Evolutionary conservation across 2,113 vertebrate species (phyloP).

Genomic region (Etheostoma spectabile): DNA sequence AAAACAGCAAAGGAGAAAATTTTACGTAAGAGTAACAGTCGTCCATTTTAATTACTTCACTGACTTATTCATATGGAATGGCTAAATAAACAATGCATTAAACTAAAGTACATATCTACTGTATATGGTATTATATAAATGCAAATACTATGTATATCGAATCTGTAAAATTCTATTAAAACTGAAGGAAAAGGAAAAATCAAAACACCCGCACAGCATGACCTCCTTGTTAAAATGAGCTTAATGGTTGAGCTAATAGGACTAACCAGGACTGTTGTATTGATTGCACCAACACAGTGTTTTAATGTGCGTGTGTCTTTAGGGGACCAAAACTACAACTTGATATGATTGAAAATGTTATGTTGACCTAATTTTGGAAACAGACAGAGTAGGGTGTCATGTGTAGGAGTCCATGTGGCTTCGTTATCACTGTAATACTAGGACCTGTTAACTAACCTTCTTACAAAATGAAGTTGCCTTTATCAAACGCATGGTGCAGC

Average conservation of each 20-base stretch:
- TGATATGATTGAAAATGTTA: background rate
- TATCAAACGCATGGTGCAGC: background rate
- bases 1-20: background rate
- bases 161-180: background rate
- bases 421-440: background rate
- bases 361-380: background rate
- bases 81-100: background rate
- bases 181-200: too few species aligned
- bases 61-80: background rate
- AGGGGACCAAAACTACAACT: background rate
- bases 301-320: background rate
- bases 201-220: background rate
- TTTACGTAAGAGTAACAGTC: too few species aligned
- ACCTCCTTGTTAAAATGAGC: background rate
- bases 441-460: background rate
- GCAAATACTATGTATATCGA: too few species aligned
- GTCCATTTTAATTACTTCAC: background rate
- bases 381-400: background rate
- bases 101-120: background rate
- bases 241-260: background rate
- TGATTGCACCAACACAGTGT: background rate
- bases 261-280: background rate
- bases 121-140: too few species aligned
- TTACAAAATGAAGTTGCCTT: background rate
- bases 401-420: background rate